Percentiles rank a stretch among this genome's conserved stretches.
phyloP scores from a whole-genome alignment of 2,888 invertebrate species.

The Baccha elongata region DNA sequence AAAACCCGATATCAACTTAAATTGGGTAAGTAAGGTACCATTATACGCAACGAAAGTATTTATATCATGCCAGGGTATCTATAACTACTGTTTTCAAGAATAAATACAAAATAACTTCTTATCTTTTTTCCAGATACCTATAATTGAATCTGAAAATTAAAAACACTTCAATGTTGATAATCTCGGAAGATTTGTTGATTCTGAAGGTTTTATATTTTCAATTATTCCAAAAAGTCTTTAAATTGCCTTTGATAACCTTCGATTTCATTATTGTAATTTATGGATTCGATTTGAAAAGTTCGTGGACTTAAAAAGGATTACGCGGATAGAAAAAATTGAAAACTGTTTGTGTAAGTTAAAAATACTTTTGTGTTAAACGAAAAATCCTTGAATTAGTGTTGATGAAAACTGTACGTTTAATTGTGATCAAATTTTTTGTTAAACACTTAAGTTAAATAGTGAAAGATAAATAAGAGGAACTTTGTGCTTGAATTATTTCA shows the following conservation, averaged over 20 bases:
- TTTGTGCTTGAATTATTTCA: no score
- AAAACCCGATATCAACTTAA: neutral
- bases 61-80: no score
- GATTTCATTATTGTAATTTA: conserved; percentile 35
- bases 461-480: no score
- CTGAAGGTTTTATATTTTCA: neutral
- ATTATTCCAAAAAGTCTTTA: conserved; percentile 42
- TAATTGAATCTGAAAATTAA: neutral
- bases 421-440: no score
- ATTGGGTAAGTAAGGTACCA: no score
- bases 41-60: no score
- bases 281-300: conserved; percentile 49
- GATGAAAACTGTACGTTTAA: no score
- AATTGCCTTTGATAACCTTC: conserved; percentile 21
- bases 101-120: neutral
- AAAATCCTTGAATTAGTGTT: neutral
- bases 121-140: neutral
- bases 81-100: neutral
- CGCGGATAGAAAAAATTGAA: conserved; percentile 14
- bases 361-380: neutral
- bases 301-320: conserved; percentile 26
- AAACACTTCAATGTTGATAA: conserved; percentile 1
- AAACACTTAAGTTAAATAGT: no score
- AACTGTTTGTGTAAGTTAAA: neutral
- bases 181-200: conserved; percentile 17